These are phyloP conservation scores for Rhyzopertha dominica DNA, from an alignment of 1,140 invertebrate genomes.

Conservation along the genomic window DNA sequence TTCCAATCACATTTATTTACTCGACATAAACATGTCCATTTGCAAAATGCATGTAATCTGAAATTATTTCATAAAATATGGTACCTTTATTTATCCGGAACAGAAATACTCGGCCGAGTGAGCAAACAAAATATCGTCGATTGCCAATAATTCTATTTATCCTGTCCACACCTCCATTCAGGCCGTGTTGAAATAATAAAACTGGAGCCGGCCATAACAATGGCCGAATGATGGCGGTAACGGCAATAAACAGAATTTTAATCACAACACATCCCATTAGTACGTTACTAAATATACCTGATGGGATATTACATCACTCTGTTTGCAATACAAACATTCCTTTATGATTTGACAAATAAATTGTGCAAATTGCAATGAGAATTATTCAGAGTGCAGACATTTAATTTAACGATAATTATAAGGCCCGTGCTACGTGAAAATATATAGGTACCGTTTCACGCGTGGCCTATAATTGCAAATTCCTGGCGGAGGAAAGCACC, in stretches of 20 bases:
- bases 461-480: no score
- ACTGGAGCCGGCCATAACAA: slow-evolving; percentile 17
- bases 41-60: no score
- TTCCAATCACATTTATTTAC: no score
- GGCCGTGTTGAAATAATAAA: slow-evolving; percentile 20
- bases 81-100: slow-evolving; percentile 25
- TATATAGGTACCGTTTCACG: no score
- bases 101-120: slow-evolving; percentile 25
- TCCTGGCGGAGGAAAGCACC: no score
- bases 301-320: slow-evolving; percentile 15
- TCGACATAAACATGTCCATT: no score
- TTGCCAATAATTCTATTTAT: slow-evolving; percentile 31
- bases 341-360: slow-evolving; percentile 13
- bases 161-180: slow-evolving; percentile 22
- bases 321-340: slow-evolving; percentile 16
- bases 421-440: no score
- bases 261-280: slow-evolving; percentile 29
- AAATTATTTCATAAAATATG: slow-evolving; percentile 20
- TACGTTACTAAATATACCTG: slow-evolving; percentile 25
- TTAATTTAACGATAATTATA: no score
- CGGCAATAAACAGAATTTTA: slow-evolving; percentile 33
- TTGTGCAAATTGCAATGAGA: no score
- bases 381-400: no score
- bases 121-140: slow-evolving; percentile 27
- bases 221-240: no score